phyloP scores from a whole-genome alignment of 2,113 vertebrate genomes.

The Aspidoscelis tigris region DNA sequence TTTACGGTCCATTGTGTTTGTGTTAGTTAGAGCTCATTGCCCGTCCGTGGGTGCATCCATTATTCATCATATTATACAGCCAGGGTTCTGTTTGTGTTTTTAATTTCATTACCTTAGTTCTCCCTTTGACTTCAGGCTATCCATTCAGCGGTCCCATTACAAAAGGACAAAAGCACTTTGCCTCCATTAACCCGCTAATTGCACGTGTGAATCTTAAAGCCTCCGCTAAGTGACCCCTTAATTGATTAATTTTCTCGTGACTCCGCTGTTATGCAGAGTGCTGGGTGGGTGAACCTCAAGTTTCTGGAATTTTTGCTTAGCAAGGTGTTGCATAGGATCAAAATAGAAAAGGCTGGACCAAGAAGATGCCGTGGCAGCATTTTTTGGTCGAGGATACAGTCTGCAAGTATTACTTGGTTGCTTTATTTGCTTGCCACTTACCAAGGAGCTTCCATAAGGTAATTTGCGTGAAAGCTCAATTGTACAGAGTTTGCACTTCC shows the following conservation, averaged over 20 bases:
- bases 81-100: not conserved
- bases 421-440: too few species aligned
- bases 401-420: too few species aligned
- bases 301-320: not conserved
- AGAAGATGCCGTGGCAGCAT: not conserved
- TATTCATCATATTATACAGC: not conserved
- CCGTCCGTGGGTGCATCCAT: not conserved
- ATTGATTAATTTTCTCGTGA: not conserved
- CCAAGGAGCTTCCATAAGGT: too few species aligned
- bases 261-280: not conserved
- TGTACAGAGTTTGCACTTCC: too few species aligned
- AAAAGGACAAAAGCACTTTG: not conserved
- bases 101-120: not conserved
- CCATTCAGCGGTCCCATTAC: not conserved
- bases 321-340: not conserved
- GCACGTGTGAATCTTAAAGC: not conserved
- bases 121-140: not conserved
- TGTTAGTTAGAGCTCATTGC: not conserved
- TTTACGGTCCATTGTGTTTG: too few species aligned
- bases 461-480: too few species aligned
- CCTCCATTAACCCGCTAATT: slow-evolving; percentile 12
- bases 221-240: not conserved
- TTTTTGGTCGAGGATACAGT: too few species aligned
- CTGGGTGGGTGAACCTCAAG: not conserved
- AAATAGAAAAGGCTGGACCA: not conserved